Evolutionary conservation across 2,888 invertebrate species (phyloP), one percentile per base, ranked within the genome.

Genomic region (Endotricha flammealis): DNA sequence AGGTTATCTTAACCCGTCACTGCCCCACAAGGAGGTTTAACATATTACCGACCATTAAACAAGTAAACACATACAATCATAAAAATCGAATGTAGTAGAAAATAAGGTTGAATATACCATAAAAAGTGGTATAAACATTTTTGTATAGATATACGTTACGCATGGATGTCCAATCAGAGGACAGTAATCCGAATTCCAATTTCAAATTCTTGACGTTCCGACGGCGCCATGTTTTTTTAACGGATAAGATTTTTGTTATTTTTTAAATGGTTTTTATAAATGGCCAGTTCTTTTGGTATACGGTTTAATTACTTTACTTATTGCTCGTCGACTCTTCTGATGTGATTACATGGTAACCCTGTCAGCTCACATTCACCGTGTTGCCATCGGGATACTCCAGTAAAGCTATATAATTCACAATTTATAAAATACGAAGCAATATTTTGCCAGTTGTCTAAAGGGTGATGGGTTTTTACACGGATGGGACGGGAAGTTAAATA

Each of bases 181-280:
- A 41, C 57, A 46, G 50, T 50, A 51, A 55, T 62, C 51, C 48
- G 53, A 66, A 70, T 68, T 70, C 69, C 64, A 60, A 61, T 61
- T 68, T 64, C 44, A 56, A 72, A 72, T 73, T 70, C 65, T 57
- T 65, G 48, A 50, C 70, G 65, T 61, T 57, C 69, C 64, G 46
- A 33, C 44, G 68, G 64, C 70, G 69, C 67, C 69, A 64, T 59
- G 46, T 62, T 63, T 54, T 42, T 46, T 51, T 44, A 38, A 46
- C 8, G 38, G 38, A 36, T 39, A 36, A 44, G 48, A 39, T 50
- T 50, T 47, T 34, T 41, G 25, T 29, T 44, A 30, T 32, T 34
- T 45, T 23, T 39, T 36, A 38, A 31, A 42, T 53, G 37, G 32
- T 12, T 25, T 25, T 24, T 25, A 14, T 33, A 17, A 32, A 25